Conservation (phyloP, 2,797 vertebrate genomes). For the Somateria mollissima region DNA sequence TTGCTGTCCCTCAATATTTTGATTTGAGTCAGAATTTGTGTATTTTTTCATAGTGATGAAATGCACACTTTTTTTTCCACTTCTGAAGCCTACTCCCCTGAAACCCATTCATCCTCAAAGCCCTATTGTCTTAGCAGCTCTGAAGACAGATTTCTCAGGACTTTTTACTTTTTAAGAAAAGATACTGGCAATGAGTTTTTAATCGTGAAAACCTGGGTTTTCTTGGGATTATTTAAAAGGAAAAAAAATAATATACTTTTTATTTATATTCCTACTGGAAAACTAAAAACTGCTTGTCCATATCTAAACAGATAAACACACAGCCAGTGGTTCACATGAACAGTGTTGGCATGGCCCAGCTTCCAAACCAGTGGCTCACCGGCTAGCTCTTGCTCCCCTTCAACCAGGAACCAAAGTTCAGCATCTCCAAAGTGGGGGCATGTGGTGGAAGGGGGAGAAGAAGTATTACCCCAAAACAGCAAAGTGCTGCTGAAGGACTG, state of each 20-base stretch:
- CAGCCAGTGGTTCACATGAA: neutral
- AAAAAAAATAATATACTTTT: neutral
- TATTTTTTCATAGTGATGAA: neutral
- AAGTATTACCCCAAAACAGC: neutral
- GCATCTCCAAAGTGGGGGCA: neutral
- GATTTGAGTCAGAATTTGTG: slow-evolving; percentile 5
- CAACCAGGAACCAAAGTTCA: neutral
- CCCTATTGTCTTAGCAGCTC: slow-evolving; percentile 18
- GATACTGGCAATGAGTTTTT: neutral
- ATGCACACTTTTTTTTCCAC: neutral
- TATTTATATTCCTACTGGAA: neutral
- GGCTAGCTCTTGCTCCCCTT: neutral
- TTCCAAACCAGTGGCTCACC: neutral
- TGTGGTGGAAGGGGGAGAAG: neutral
- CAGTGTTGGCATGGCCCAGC: neutral
- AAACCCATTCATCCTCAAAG: slow-evolving; percentile 28
- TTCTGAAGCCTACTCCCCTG: neutral
- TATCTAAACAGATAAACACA: neutral
- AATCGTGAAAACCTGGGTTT: neutral
- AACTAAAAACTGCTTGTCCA: neutral
- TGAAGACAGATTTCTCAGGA: neutral
- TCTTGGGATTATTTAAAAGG: neutral
- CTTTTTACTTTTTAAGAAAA: neutral
- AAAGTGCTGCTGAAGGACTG: neutral
- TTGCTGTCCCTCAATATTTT: neutral